Base-by-base conservation (phyloP, 2,797 vertebrate genomes). In the Buphagus erythrorhynchus region DNA sequence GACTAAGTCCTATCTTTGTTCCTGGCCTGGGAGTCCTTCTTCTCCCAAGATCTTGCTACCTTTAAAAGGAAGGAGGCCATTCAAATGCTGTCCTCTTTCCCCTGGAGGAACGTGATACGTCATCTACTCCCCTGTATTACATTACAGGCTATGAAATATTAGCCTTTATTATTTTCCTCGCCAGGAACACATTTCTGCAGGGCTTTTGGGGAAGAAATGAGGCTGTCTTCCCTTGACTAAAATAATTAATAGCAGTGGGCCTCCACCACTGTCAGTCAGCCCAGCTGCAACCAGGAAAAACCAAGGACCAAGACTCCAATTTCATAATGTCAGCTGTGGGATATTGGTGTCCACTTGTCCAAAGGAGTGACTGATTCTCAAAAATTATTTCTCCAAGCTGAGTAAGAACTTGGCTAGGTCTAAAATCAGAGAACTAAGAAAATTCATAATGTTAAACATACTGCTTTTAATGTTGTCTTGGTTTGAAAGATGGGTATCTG, bases 261-360 rank as follows among this genome's bases (percentile, higher is more conserved):
- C 7, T 52, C 20, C 29, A 52, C 28, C 28, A 22, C 51, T 46
- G 19, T 18, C 40, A 71, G 48, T 12, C 73, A 81, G 57, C 9
- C 20, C 43, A 43, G 26, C 52, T 77, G 29, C 57, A 81, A 67
- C 3, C 33, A 62, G 29, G 31, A 81, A 76, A 43, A 69, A 21
- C 0, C 29, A 46, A 40, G 42, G 29, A 55, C 16, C 3, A 0
- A 55, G 28, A 63, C 21, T 10, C 26, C 15, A 31, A 0, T 45
- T 77, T 61, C 29, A 16, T 5, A 31, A 18, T 22, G 33, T 29
- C 22, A 65, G 18, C 36, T 2, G 2, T 28, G 14, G 14, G 20
- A 18, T 74, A 45, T 13, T 29, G 35, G 10, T 42, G 35, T 49
- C 35, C 58, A 46, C n/a, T 49, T 31, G 33, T 28, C 6, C 42